Conservation (phyloP, 2,113 vertebrate species). For the Cyprinodon variegatus region DNA sequence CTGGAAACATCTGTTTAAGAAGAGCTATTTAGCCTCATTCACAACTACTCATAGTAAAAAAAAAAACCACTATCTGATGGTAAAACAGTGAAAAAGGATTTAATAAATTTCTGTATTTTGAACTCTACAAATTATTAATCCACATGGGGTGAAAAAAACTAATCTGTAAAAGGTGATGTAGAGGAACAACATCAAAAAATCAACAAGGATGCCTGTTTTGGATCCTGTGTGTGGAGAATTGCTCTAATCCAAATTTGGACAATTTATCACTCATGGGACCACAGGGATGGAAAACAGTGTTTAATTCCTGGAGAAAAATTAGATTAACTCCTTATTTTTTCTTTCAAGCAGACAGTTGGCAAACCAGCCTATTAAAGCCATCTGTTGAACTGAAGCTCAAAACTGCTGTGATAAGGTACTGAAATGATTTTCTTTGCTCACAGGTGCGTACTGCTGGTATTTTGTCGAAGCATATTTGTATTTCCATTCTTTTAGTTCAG, state of each 20-base stretch:
- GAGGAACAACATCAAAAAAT: not conserved
- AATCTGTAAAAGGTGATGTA: too few species aligned
- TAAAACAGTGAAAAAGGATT: too few species aligned
- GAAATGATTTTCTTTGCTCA: not conserved
- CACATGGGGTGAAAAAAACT: too few species aligned
- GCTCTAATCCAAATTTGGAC: not conserved
- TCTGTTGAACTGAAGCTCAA: not conserved
- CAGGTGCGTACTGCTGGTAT: not conserved
- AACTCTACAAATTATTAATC: too few species aligned
- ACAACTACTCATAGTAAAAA: too few species aligned
- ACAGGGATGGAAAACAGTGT: not conserved
- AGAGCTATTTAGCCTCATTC: too few species aligned
- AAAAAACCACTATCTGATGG: too few species aligned
- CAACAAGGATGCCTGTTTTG: not conserved
- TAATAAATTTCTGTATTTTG: too few species aligned
- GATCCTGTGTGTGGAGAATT: not conserved
- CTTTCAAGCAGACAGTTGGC: not conserved
- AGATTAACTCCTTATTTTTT: not conserved
- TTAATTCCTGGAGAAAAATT: not conserved
- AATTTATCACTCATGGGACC: not conserved
- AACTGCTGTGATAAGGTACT: not conserved
- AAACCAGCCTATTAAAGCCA: not conserved
- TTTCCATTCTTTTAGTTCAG: not conserved
- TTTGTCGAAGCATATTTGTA: not conserved
- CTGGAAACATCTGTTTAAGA: too few species aligned